These are phyloP conservation scores for Trinorchestia longiramus DNA, from an alignment of 1,140 invertebrate genomes.

Conservation along the genomic window DNA sequence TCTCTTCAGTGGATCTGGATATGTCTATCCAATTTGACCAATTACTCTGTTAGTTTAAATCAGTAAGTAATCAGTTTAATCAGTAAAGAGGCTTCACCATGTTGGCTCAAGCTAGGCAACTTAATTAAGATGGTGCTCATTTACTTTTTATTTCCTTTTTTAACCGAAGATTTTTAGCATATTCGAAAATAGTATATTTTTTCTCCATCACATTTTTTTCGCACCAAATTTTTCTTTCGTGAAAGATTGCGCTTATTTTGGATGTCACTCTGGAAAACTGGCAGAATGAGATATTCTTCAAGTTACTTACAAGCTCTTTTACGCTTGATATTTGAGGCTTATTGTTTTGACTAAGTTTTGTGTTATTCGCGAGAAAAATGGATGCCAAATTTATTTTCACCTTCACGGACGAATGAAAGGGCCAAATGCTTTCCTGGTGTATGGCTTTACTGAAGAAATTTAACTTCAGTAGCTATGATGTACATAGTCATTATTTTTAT, in stretches of 20 bases:
- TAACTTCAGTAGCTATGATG: background rate
- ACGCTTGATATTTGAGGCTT: background rate
- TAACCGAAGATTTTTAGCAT: background rate
- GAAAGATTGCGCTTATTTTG: too few relatives aligned
- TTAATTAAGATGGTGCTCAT: background rate
- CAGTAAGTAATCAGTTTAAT: too few relatives aligned
- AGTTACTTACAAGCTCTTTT: background rate
- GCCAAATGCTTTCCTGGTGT: background rate
- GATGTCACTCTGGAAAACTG: too few relatives aligned
- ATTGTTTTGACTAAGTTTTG: background rate
- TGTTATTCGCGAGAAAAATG: background rate
- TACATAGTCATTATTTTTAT: background rate
- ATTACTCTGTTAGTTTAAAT: background rate
- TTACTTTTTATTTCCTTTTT: background rate
- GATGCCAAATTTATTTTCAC: background rate
- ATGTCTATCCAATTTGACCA: background rate
- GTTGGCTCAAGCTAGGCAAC: background rate
- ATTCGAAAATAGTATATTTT: background rate
- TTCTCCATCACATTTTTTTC: background rate
- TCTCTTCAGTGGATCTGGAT: background rate
- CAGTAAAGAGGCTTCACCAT: background rate
- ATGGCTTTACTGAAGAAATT: background rate
- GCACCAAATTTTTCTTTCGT: background rate
- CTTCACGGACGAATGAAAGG: background rate
- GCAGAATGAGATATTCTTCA: background rate